Evolutionary conservation across 2,797 vertebrate genomes (phyloP), one percentile per base, ranked within the genome.

Genomic region (Poecilia picta): DNA sequence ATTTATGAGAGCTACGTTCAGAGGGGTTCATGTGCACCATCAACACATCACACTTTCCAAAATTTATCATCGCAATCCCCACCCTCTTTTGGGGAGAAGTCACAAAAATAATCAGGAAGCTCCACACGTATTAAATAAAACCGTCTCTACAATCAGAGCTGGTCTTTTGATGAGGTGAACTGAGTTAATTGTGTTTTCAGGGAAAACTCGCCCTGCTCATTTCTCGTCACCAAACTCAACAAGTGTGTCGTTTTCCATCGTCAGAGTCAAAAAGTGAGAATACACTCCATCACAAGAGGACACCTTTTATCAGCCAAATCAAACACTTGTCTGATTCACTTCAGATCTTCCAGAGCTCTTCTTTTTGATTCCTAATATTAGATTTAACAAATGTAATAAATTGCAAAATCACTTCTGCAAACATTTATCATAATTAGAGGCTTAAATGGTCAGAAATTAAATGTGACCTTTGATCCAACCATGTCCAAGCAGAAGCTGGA

Each of bases 151-250:
- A 46, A 78, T 83, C 43, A 41, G 43, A 79, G 76, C 73, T 53
- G 39, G 73, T 84, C 66, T 78, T 87, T 86, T 87, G 62, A 87
- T 78, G 64, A 57, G 77, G 68, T 86, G 85, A 83, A 84, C 72
- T 4, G 53, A 81, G 75, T 86, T 89, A 88, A 91, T 90, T 86
- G 74, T 70, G 70, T 82, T 83, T 76, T 80, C 85, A 84, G 73
- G 51, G n/a, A 82, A 84, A 87, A 75, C 28, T 53, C 49, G n/a
- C 8, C 59, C 55, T 72, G 28, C 23, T 79, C 70, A 77, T 25
- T 71, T 83, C 79, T 74, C 43, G 68, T 57, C 73, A 85, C 39
- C 41, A 79, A 75, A 87, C 85, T 77, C 71, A 87, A 81, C 80
- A 78, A 87, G 55, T 81, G 76, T 85, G 81, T 83, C 85, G 75